These are phyloP conservation scores for Rallus limicola DNA, from an alignment of 2,113 vertebrate species.

Conservation along the genomic window DNA sequence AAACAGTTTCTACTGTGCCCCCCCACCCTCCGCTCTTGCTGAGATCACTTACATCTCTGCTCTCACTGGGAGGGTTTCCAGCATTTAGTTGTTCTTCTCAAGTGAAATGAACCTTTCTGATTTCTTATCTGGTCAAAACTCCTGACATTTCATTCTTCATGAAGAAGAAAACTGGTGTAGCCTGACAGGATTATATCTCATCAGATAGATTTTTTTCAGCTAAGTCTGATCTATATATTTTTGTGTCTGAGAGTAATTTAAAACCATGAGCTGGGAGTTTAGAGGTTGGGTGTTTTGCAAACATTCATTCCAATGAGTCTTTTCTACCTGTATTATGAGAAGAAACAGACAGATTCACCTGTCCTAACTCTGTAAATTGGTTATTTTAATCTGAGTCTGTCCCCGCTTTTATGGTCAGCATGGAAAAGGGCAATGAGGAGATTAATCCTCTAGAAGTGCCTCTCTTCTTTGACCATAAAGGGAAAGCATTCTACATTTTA, in stretches of 20 bases:
- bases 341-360: slow-evolving; percentile 32
- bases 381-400: slow-evolving; percentile 29
- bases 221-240: not conserved
- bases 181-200: not conserved
- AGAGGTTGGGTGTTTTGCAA: not conserved
- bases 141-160: slow-evolving; percentile 26
- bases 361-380: not conserved
- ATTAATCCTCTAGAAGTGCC: slow-evolving; percentile 12
- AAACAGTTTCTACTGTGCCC: not conserved
- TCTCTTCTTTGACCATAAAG: not conserved
- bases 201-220: slow-evolving; percentile 10
- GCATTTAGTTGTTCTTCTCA: not conserved
- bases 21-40: not conserved
- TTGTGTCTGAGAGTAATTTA: slow-evolving; percentile 12
- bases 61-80: not conserved
- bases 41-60: not conserved
- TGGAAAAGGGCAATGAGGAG: not conserved
- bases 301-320: not conserved
- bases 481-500: not conserved
- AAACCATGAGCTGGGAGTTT: not conserved
- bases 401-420: not conserved
- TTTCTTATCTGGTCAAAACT: not conserved
- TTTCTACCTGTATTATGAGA: not conserved
- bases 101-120: not conserved
- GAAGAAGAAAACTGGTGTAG: not conserved